Conservation (phyloP, 2,797 vertebrate genomes). For the Fringilla coelebs region DNA sequence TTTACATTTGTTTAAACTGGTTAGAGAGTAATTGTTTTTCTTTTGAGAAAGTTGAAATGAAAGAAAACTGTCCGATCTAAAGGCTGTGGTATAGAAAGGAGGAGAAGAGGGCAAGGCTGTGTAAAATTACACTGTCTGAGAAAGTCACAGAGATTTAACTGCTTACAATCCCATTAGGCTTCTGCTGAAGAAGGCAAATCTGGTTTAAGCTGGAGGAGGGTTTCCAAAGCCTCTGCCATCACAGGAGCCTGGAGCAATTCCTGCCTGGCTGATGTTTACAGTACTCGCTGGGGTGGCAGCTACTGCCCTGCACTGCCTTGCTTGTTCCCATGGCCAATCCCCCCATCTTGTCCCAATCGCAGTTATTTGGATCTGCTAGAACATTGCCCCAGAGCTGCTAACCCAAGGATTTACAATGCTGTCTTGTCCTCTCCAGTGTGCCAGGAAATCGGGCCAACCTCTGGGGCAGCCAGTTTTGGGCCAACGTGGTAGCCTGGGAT, state of each 20-base stretch:
- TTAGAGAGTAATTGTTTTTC: neutral
- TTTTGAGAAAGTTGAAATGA: neutral
- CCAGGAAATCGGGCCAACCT: too few relatives aligned
- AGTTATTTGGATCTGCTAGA: neutral
- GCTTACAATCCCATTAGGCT: neutral
- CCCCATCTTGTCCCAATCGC: neutral
- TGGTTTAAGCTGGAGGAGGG: neutral
- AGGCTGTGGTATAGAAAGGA: neutral
- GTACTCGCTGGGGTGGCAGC: neutral
- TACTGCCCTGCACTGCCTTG: accelerated
- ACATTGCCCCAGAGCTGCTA: neutral
- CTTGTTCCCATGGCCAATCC: accelerated
- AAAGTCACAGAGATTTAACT: neutral
- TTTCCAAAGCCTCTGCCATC: neutral
- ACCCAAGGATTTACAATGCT: neutral
- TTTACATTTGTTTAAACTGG: neutral
- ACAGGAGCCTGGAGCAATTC: neutral
- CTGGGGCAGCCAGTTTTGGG: neutral
- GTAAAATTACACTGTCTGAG: neutral
- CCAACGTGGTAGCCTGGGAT: neutral
- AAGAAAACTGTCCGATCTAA: neutral
- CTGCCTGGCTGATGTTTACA: neutral
- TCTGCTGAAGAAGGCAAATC: neutral
- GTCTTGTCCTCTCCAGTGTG: neutral
- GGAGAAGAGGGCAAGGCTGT: neutral